A percentile compares a stretch with the other conserved stretches of the same genome.
phyloP scores from a whole-genome alignment of 1,140 invertebrate species.

The Drusus annulatus region DNA sequence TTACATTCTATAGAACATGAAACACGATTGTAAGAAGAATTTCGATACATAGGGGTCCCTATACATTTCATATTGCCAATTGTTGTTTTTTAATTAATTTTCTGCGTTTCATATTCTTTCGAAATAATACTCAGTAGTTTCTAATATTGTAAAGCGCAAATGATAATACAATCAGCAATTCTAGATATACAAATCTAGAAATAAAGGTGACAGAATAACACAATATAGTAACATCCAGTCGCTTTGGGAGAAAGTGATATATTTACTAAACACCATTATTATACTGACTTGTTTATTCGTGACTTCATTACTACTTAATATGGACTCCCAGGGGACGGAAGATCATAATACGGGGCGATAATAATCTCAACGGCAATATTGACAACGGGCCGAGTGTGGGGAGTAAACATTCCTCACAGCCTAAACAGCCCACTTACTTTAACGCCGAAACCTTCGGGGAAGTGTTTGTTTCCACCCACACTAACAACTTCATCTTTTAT shows the following conservation, averaged over 20 bases:
- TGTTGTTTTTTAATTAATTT: not conserved
- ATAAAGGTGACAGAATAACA: conserved; percentile 32
- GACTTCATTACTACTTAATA: conserved; percentile 56
- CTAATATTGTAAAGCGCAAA: conserved; percentile 39
- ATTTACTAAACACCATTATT: conserved; percentile 37
- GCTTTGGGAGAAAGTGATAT: conserved; percentile 23
- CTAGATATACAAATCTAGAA: conserved; percentile 32
- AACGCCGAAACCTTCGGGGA: conserved; percentile 15
- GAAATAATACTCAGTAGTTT: conserved; percentile 37
- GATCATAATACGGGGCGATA: conserved; percentile 48
- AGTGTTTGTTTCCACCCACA: not conserved
- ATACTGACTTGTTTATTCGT: conserved; percentile 51
- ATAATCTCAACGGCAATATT: conserved; percentile 55
- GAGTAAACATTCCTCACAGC: conserved; percentile 48
- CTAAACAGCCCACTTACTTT: conserved; percentile 12
- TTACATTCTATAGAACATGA: conserved; percentile 32
- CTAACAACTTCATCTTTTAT: not conserved
- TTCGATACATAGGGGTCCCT: conserved; percentile 17
- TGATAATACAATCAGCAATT: conserved; percentile 40
- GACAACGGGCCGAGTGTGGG: conserved; percentile 47
- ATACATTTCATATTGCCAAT: conserved; percentile 6
- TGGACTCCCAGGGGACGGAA: conserved; percentile 32
- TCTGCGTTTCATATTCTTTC: conserved; percentile 40
- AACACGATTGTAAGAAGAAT: conserved; percentile 27
- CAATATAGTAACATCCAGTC: not conserved